A percentile compares a stretch with the other conserved stretches of the same genome.
Evolutionary conservation across 1,140 invertebrate species (phyloP).

Genomic region (Drosophila paulistorum): DNA sequence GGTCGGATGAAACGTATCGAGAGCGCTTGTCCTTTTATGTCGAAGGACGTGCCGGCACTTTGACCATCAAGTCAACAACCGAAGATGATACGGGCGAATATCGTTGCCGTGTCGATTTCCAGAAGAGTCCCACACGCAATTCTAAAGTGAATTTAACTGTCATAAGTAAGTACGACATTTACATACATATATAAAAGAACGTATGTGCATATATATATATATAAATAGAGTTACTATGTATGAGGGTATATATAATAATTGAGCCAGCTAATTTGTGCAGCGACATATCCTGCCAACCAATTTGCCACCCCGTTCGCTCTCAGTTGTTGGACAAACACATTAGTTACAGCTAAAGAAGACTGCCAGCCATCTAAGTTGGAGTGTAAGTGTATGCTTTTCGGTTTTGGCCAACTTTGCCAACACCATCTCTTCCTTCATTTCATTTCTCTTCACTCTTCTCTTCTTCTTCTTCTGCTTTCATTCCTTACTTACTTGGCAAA

Average conservation of each 20-base stretch:
- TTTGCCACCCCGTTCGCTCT: background rate
- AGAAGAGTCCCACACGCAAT: constrained; percentile 93
- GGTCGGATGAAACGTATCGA: constrained; percentile 87
- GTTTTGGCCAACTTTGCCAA: constrained; percentile 37
- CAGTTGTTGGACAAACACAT: constrained; percentile 70
- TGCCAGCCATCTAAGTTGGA: background rate
- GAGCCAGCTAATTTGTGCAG: constrained; percentile 73
- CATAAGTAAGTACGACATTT: constrained; percentile 89
- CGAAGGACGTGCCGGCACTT: constrained; percentile 86
- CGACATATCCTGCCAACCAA: constrained; percentile 56
- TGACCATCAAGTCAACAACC: constrained; percentile 87
- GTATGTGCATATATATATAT: background rate
- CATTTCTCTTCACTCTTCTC: background rate
- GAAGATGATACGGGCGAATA: constrained; percentile 91
- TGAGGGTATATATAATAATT: constrained; percentile 58
- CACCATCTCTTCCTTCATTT: constrained; percentile 20
- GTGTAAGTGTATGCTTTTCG: constrained; percentile 57
- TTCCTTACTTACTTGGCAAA: constrained; percentile 53
- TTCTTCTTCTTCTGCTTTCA: background rate
- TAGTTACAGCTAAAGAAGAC: constrained; percentile 76
- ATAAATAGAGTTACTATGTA: constrained; percentile 2
- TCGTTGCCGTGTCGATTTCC: constrained; percentile 94
- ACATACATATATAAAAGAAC: constrained; percentile 34
- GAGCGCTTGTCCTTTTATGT: constrained; percentile 87
- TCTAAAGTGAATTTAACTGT: constrained; percentile 94